Evolutionary conservation across 2,888 invertebrate genomes (phyloP).

Genomic region (Apocheima hispidaria): DNA sequence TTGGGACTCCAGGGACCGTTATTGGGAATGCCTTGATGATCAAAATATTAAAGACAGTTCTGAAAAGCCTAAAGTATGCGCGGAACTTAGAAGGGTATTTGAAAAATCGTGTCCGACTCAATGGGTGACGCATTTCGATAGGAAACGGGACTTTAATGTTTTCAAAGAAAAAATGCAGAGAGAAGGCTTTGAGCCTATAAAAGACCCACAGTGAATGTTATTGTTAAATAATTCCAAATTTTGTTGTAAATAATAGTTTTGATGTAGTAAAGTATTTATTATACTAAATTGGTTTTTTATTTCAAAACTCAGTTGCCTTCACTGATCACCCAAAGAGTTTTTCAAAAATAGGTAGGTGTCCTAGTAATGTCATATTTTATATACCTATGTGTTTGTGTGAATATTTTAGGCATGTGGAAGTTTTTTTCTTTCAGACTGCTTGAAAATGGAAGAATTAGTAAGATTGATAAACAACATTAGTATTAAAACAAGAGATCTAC

Average conservation of each 20-base stretch:
- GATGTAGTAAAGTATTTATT: slow-evolving; percentile 75
- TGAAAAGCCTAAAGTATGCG: slow-evolving; percentile 86
- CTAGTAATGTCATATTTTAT: background rate
- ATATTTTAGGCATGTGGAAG: slow-evolving; percentile 22
- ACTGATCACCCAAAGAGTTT: background rate
- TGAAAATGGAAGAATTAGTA: slow-evolving; percentile 56
- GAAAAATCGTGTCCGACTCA: slow-evolving; percentile 92
- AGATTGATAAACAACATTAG: slow-evolving; percentile 34
- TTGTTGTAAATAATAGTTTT: slow-evolving; percentile 74
- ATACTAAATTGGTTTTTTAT: slow-evolving; percentile 65
- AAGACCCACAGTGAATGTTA: slow-evolving; percentile 69
- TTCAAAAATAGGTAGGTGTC: background rate
- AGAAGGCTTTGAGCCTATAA: slow-evolving; percentile 93
- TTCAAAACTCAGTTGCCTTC: slow-evolving; percentile 11
- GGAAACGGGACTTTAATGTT: slow-evolving; percentile 94
- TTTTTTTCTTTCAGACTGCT: slow-evolving; percentile 48
- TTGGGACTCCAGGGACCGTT: slow-evolving; percentile 94
- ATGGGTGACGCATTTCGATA: slow-evolving; percentile 98
- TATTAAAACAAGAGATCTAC: slow-evolving; percentile 33
- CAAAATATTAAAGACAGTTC: slow-evolving; percentile 87
- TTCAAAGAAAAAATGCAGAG: slow-evolving; percentile 95
- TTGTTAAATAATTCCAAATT: slow-evolving; percentile 50
- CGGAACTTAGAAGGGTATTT: slow-evolving; percentile 89
- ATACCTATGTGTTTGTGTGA: slow-evolving; percentile 1
- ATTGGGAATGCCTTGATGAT: slow-evolving; percentile 95